Conservation (phyloP, 2,797 vertebrate species). For the Phrynocephalus forsythii region DNA sequence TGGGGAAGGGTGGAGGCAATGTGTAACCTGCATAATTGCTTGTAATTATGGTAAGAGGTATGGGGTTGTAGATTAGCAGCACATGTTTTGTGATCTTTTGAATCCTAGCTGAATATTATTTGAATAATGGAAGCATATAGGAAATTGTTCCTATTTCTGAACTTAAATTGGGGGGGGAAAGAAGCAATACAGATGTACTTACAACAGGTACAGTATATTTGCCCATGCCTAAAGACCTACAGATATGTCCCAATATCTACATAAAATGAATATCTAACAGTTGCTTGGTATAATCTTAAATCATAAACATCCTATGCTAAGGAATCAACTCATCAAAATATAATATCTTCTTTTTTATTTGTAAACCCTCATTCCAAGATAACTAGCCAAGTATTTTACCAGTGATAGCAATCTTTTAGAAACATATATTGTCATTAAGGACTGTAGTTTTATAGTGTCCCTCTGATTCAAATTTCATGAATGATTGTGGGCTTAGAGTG, state of each 20-base stretch:
- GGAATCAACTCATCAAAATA: slow-evolving; percentile 6
- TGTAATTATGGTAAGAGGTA: no score
- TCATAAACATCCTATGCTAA: background rate
- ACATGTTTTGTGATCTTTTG: background rate
- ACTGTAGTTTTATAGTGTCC: background rate
- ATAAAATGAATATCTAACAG: background rate
- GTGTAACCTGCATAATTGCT: no score
- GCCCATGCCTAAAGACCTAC: no score
- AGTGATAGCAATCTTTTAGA: background rate
- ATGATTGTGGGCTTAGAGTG: slow-evolving; percentile 21
- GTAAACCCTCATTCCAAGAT: background rate
- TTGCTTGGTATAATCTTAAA: background rate
- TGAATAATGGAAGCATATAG: background rate
- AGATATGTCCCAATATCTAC: background rate
- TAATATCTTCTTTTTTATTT: no score
- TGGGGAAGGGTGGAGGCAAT: no score
- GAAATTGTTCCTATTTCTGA: slow-evolving; percentile 2
- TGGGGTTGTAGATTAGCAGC: no score
- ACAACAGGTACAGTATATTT: background rate
- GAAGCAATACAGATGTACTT: background rate
- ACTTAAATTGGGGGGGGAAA: background rate
- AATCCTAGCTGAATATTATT: background rate
- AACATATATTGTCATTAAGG: background rate
- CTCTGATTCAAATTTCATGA: accelerated
- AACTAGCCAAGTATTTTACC: background rate